Base-by-base conservation (phyloP, 92 coral and sea anemone species). In the Bergia puertoricense region DNA sequence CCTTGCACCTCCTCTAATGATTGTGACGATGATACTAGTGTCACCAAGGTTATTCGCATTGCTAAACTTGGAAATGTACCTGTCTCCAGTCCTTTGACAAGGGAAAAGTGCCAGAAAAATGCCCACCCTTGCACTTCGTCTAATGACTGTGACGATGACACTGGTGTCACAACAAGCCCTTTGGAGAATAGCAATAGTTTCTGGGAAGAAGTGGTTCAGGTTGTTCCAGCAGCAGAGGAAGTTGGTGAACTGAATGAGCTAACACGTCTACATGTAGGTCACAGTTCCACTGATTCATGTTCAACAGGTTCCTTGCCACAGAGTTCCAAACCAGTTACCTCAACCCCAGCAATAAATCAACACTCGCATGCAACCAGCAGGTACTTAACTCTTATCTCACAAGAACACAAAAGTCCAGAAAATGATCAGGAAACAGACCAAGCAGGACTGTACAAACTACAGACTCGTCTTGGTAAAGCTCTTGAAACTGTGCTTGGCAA, bases 391-490 rank as follows among this genome's bases (percentile, higher is more conserved):
- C 0, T 3, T 15, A 18, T 14, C 20, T 5, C 43, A 10, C 43
- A 73, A 37, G 42, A 73, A 38, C 43, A 4, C 44, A 73, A 37
- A 43, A 38, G 4, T 9, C 15, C 18, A 73, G 77, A 38, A 73
- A 37, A 73, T 73, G 77, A 73, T 30, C 44, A 37, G 18, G 18
- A 73, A 73, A 20, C 20, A 36, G 43, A 15, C 77, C 77, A 73
- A 77, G 4, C 50, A 77, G 37, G 13, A 18, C 56, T 1, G 16
- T 42, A 42, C 56, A 42, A 77, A 42, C 14, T 77, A 6, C 50
- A 77, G 56, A 41, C 57, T 77, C 81, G 81, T 3, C 81, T 77
- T 41, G 57, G 81, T 14, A 15, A 45, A 77, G 81, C 39, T 16
- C 56, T 77, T 42, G 54, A 77, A 42, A 77, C 37, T 42, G 81